Evolutionary conservation across 2,888 invertebrate genomes (phyloP).

Genomic region (Eupsilia transversa): DNA sequence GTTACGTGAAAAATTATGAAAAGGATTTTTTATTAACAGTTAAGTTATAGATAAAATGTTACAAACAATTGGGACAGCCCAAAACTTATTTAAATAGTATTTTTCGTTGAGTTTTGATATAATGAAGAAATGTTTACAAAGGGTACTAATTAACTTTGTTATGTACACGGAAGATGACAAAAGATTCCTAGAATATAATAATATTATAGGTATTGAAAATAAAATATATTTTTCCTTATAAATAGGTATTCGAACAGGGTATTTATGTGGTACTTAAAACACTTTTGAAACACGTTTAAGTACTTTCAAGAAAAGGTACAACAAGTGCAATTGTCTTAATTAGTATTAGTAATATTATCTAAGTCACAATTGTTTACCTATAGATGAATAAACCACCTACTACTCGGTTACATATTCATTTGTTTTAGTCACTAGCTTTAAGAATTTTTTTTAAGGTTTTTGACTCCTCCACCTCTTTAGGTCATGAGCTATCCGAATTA

Average conservation of each 20-base stretch:
- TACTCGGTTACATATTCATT: not conserved
- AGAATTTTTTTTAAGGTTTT: no score
- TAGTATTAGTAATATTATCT: constrained; percentile 8
- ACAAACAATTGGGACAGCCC: no score
- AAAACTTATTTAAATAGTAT: not conserved
- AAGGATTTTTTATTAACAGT: not conserved
- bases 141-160: not conserved
- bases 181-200: constrained; percentile 20
- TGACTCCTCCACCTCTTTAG: no score
- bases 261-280: constrained; percentile 18
- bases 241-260: constrained; percentile 7
- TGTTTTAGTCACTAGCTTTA: no score
- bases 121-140: not conserved
- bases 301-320: constrained; percentile 4
- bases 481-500: no score
- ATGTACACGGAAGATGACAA: not conserved
- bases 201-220: constrained; percentile 2
- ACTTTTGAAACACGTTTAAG: constrained; percentile 12
- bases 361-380: not conserved
- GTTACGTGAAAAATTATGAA: not conserved
- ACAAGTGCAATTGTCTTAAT: constrained; percentile 11
- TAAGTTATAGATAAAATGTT: not conserved
- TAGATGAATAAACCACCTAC: constrained; percentile 4
- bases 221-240: constrained; percentile 22
- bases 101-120: not conserved